Evolutionary conservation across 1,140 invertebrate genomes (phyloP).

Genomic region (Euura lappo): DNA sequence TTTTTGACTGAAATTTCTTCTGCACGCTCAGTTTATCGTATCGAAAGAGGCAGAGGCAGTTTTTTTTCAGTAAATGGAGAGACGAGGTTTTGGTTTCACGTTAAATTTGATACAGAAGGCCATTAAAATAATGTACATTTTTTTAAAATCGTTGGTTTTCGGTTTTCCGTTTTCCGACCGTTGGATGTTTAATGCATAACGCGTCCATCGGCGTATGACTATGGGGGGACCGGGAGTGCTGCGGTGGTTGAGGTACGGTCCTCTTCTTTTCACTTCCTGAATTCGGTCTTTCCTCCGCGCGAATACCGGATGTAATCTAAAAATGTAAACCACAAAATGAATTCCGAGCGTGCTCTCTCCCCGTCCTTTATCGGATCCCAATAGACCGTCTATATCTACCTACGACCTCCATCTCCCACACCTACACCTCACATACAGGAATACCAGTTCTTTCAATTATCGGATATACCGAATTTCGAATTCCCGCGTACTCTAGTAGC

Average conservation of each 20-base stretch:
- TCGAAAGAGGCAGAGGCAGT: no score
- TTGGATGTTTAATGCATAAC: neutral
- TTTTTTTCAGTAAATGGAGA: no score
- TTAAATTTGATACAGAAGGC: no score
- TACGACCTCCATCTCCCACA: neutral
- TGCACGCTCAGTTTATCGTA: no score
- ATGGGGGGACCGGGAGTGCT: neutral
- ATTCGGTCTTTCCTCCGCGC: no score
- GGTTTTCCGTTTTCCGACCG: neutral
- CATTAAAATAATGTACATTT: no score
- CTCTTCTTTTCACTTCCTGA: conserved; percentile 5
- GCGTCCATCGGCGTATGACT: neutral
- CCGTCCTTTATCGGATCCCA: conserved; percentile 34
- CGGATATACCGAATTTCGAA: neutral
- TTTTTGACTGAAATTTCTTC: no score
- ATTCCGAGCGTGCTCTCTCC: conserved; percentile 29
- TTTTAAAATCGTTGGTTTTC: no score
- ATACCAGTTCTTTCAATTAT: neutral
- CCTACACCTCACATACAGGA: neutral
- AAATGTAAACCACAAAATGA: conserved; percentile 37
- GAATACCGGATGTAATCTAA: conserved; percentile 35
- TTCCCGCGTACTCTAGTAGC: neutral
- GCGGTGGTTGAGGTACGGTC: neutral
- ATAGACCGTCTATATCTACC: conserved; percentile 27
- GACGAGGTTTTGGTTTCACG: no score